phyloP scores from a whole-genome alignment of 2,888 invertebrate genomes.

The Cataglyphis altisquamis region DNA sequence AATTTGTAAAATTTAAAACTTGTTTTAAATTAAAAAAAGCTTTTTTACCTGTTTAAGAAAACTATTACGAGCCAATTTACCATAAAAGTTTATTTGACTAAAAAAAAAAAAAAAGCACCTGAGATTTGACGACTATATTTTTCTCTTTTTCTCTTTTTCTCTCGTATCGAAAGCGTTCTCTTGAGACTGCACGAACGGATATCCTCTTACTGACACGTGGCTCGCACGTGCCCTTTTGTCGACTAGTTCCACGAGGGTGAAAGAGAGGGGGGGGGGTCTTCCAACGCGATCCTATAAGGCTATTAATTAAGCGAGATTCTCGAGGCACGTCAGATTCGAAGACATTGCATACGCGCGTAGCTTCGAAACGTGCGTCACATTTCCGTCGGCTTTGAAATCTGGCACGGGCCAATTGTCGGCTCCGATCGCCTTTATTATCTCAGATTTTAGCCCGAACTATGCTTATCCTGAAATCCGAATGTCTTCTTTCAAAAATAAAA shows the following conservation, averaged over 20 bases:
- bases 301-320: constrained; percentile 85
- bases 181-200: constrained; percentile 81
- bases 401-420: constrained; percentile 57
- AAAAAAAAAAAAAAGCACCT: constrained; percentile 73
- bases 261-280: constrained; percentile 68
- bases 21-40: not conserved
- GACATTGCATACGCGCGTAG: constrained; percentile 59
- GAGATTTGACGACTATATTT: constrained; percentile 67
- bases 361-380: constrained; percentile 36
- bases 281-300: constrained; percentile 75
- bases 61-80: not conserved
- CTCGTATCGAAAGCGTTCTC: constrained; percentile 63
- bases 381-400: constrained; percentile 68
- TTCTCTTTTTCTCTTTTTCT: constrained; percentile 59
- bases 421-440: constrained; percentile 50
- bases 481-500: not conserved
- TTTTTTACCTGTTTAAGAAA: not conserved
- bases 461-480: constrained; percentile 31
- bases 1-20: not conserved
- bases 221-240: constrained; percentile 83
- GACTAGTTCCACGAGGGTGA: constrained; percentile 74
- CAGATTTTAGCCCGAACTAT: constrained; percentile 29
- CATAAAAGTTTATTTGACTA: not conserved
- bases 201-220: constrained; percentile 86
- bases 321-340: constrained; percentile 81